Conservation (phyloP, 1,140 invertebrate species). For the Mesaphorura yosii region DNA sequence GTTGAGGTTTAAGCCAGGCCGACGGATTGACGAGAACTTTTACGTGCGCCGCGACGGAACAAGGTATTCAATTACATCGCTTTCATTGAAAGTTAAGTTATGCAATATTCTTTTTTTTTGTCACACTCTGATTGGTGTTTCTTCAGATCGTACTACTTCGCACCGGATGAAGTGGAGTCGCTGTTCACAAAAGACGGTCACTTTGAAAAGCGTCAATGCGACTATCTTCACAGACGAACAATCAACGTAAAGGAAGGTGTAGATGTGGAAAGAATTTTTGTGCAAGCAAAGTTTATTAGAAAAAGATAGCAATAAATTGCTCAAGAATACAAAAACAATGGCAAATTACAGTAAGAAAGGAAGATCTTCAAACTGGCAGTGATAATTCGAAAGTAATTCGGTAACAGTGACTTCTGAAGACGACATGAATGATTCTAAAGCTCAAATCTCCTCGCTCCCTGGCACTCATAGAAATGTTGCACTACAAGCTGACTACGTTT, state of each 20-base stretch:
- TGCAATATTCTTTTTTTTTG: slow-evolving; percentile 6
- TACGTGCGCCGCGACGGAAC: slow-evolving; percentile 97
- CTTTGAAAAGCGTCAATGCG: slow-evolving; percentile 53
- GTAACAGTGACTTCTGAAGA: too few relatives aligned
- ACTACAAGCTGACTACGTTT: too few relatives aligned
- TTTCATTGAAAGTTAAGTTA: slow-evolving; percentile 32
- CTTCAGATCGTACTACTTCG: slow-evolving; percentile 69
- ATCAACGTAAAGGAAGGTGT: slow-evolving; percentile 83
- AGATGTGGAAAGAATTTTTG: slow-evolving; percentile 77
- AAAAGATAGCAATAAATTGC: too few relatives aligned
- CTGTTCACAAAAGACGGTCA: slow-evolving; percentile 51
- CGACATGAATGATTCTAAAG: too few relatives aligned
- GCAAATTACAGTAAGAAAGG: too few relatives aligned
- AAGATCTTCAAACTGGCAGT: too few relatives aligned
- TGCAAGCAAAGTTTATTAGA: slow-evolving; percentile 72
- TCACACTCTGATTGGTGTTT: slow-evolving; percentile 6
- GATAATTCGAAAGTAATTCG: too few relatives aligned
- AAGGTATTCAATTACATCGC: slow-evolving; percentile 44
- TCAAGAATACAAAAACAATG: too few relatives aligned
- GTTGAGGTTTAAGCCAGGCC: slow-evolving; percentile 78
- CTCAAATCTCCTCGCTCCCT: too few relatives aligned
- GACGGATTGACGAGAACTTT: slow-evolving; percentile 87
- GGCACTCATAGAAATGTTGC: too few relatives aligned
- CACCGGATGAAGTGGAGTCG: slow-evolving; percentile 49
- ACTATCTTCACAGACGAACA: slow-evolving; percentile 73